Conservation (phyloP, 2,888 invertebrate genomes). For the Balanococcus diminutus region DNA sequence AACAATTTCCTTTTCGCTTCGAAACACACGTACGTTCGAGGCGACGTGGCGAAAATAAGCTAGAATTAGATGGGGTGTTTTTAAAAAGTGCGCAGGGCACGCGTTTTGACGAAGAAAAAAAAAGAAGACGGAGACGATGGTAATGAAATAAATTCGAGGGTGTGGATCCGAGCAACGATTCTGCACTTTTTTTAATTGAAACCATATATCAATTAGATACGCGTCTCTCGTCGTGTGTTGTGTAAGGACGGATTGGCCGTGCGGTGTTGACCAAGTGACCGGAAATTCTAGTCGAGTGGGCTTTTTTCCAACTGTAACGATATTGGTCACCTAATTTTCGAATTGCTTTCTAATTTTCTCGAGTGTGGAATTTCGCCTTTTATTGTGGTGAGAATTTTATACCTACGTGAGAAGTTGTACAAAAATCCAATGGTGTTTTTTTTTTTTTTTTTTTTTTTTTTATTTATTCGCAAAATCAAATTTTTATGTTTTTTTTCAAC, state of each 20-base stretch:
- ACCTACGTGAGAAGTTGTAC: too few species aligned
- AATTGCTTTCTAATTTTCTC: neutral
- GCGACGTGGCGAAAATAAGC: neutral
- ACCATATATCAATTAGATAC: neutral
- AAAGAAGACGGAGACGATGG: neutral
- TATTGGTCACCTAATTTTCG: neutral
- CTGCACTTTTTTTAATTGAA: neutral
- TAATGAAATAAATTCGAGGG: neutral
- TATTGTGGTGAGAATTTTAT: too few species aligned
- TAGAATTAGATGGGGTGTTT: neutral
- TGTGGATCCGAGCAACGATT: neutral
- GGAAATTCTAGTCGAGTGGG: neutral
- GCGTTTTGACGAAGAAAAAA: neutral
- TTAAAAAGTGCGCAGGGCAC: neutral
- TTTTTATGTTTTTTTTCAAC: too few species aligned
- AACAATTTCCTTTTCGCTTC: slow-evolving; percentile 4
- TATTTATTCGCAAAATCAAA: too few species aligned
- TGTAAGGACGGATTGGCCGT: neutral
- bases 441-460: too few species aligned
- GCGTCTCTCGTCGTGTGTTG: neutral
- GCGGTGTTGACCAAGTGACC: neutral
- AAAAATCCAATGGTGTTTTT: too few species aligned
- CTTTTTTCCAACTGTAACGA: neutral
- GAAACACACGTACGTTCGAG: neutral
- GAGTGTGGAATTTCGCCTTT: too few species aligned